Evolutionary conservation across 2,797 vertebrate genomes (phyloP), one percentile per base, ranked within the genome.

Genomic region (Pantherophis alleghaniensis): DNA sequence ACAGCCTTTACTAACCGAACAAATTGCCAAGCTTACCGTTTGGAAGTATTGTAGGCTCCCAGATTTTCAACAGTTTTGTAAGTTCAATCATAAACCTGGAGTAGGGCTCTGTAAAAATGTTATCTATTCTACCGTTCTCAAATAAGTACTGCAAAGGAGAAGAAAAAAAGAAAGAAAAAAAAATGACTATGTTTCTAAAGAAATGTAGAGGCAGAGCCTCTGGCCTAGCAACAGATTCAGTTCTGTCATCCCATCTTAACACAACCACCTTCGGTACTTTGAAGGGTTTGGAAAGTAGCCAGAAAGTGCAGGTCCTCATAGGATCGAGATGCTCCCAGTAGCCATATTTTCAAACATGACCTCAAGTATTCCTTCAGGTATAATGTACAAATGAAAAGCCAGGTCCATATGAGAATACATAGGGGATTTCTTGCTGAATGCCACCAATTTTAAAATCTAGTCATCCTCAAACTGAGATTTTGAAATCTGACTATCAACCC

Each of bases 81-180:
- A 99, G 98, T 96, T 99, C 99, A 93, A 97, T 98, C 96, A 99
- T 99, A 97, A 99, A 99, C 97, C 98, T 98, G 97, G 99, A 99
- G 98, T 99, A 99, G 83, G 98, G 97, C 96, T 99, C 99, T 92
- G 99, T 99, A 97, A 99, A 99, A 96, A 99, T 99, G 98, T 99
- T 99, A 97, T 99, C 99, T 98, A 99, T 98, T 91, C 99, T 98
- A 93, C 98, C 98, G 95, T 99, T 99, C 96, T 99, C 98, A 98
- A 99, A 99, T 95, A 99, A 98, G 97, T 99, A 98, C 99, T 99
- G 93, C 61, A 95, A 97, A 83, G 37, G 95, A 83, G 86, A 97
- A 97, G 91, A 96, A 95, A 91, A 89, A 69, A n/a, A 51, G 51
- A 97, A 96, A 91, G 96, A 94, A 95, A 92, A 86, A 47, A 55